Evolutionary conservation across 2,113 vertebrate genomes (phyloP), one percentile per base, ranked within the genome.

Genomic region (Morone chrysops): DNA sequence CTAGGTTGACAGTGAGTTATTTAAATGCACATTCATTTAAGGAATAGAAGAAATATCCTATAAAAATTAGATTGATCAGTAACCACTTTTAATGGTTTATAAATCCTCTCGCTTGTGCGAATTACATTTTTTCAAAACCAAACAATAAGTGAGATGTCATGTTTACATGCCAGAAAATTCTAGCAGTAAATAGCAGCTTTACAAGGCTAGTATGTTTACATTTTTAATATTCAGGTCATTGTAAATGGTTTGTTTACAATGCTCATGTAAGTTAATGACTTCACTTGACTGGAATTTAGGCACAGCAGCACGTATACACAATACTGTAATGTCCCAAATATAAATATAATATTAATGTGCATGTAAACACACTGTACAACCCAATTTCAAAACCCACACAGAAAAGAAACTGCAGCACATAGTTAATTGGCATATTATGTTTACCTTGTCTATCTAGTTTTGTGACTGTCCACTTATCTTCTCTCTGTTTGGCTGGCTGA

Each of bases 381-480:
- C 25, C 7, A 53, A 8, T 61, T 38, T 38, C 5, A 25, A 36
- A 22, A 1, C 18, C 4, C n/a, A 78, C 25, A 71, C 5, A 45
- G 3, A 77, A 67, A 59, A 25, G 38, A 48, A 51, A 48, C 25
- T 50, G 54, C 47, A 41, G n/a, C 62, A 62, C 31, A 25, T 40
- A 66, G 45, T 63, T 45, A 20, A 17, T 57, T 25, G 14, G 20
- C 38, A 12, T 62, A 51, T 22, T 7, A 6, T 50, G 38, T 51
- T 22, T 54, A 31, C 71, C 48, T 70, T 50, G 53, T 48, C 60
- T 11, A 11, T 54, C 25, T 20, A 70, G 63, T 75, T 68, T 65
- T 73, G 36, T 40, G n/a, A 20, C n/a, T 3, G 1, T 51, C 36
- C 3, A 53, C 18, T 10, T 36, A 13, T 71, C n/a, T 57, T 17